A percentile compares a stretch with the other conserved stretches of the same genome.
Conservation (phyloP, 2,113 vertebrate genomes). For the Australoheros scitulus region DNA sequence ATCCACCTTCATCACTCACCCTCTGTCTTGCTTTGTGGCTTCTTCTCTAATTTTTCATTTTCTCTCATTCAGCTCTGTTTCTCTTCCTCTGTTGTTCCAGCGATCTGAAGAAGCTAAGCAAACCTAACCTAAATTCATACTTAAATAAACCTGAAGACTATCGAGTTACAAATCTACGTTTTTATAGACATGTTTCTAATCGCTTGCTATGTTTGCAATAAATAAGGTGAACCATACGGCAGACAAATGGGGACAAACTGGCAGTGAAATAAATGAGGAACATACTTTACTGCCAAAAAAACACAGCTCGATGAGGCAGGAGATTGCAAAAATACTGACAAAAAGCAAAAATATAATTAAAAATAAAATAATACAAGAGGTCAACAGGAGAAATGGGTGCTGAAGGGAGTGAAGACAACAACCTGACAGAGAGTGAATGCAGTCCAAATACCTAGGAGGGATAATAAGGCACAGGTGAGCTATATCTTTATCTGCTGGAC, state of each 20-base stretch:
- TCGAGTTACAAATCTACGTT: not conserved
- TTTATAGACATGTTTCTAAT: not conserved
- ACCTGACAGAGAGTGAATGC: not conserved
- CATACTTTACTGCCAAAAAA: no score
- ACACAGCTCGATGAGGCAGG: not conserved
- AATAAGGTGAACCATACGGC: not conserved
- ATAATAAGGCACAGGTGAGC: not conserved
- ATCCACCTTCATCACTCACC: constrained; percentile 33
- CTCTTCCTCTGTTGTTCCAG: not conserved
- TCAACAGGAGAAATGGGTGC: not conserved
- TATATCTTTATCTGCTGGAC: not conserved
- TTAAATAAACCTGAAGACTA: not conserved
- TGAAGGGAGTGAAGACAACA: not conserved
- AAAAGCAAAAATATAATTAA: not conserved
- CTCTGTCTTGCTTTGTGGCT: not conserved
- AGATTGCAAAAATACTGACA: not conserved
- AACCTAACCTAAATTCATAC: not conserved
- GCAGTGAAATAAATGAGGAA: no score
- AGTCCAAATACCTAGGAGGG: not conserved
- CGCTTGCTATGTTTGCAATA: not conserved
- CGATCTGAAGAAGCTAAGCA: not conserved
- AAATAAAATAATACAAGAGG: not conserved
- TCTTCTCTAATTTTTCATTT: not conserved
- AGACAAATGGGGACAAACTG: not conserved
- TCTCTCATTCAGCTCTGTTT: not conserved